Conservation (phyloP, 2,888 invertebrate genomes). For the Hemicrepidius hirtus region DNA sequence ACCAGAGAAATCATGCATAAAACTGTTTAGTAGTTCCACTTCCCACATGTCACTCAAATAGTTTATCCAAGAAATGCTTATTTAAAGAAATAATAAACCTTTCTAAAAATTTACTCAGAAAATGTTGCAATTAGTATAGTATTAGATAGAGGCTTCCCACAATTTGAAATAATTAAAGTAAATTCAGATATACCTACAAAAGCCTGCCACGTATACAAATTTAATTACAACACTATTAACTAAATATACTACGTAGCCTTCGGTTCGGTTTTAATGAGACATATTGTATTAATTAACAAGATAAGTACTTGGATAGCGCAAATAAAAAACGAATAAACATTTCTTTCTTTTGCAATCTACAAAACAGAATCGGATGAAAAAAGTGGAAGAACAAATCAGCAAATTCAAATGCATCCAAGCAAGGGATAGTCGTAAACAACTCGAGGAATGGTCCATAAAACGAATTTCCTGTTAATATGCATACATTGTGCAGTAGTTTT, state of each 20-base stretch:
- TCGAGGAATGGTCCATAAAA: conserved; percentile 25
- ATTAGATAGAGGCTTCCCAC: background rate
- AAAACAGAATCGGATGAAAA: background rate
- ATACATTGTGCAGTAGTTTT: conserved; percentile 33
- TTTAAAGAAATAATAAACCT: conserved; percentile 6
- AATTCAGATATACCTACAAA: conserved; percentile 7
- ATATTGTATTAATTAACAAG: conserved; percentile 5
- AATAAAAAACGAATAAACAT: background rate
- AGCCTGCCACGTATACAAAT: conserved; percentile 14
- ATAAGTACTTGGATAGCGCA: background rate
- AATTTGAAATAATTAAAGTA: conserved; percentile 4
- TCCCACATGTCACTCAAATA: conserved; percentile 21
- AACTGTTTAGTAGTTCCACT: conserved; percentile 11
- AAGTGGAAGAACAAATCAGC: conserved; percentile 5
- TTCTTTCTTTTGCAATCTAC: background rate
- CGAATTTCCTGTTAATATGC: conserved; percentile 41
- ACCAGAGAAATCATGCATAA: conserved; percentile 23
- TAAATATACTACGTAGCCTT: conserved; percentile 9
- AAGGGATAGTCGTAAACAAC: conserved; percentile 20
- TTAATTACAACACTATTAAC: conserved; percentile 7
- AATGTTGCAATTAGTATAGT: background rate
- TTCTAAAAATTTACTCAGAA: conserved; percentile 1
- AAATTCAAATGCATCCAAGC: conserved; percentile 18
- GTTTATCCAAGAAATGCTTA: background rate
- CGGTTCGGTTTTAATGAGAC: background rate